Percentiles rank a stretch among this genome's conserved stretches.
Conservation (phyloP, 2,888 invertebrate genomes). For the Julus scandinavius region DNA sequence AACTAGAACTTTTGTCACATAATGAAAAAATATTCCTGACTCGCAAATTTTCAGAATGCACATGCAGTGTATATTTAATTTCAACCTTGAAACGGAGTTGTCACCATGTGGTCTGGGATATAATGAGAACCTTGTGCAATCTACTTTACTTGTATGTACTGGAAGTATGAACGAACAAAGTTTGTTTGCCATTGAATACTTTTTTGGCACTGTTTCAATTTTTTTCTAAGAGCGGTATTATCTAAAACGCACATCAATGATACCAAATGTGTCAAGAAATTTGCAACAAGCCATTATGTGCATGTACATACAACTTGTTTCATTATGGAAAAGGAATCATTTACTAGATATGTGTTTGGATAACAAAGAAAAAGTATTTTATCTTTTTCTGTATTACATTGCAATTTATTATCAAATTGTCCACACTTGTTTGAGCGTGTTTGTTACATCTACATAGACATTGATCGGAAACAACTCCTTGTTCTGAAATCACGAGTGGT, state of each 20-base stretch:
- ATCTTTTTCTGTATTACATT: too few relatives aligned
- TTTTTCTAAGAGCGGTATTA: neutral
- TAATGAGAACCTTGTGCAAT: neutral
- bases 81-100: neutral
- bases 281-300: neutral
- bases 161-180: neutral
- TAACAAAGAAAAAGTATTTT: too few relatives aligned
- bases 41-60: neutral
- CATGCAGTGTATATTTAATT: neutral
- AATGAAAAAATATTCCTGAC: neutral
- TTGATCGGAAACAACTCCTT: neutral
- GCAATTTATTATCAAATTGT: too few relatives aligned
- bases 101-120: neutral
- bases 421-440: too few relatives aligned
- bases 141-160: neutral
- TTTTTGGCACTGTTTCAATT: neutral
- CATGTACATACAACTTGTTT: too few relatives aligned
- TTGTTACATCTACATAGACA: neutral
- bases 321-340: too few relatives aligned
- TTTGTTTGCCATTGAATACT: neutral
- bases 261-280: neutral
- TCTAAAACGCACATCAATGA: neutral
- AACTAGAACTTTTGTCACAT: too few relatives aligned
- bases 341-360: too few relatives aligned
- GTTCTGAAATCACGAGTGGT: neutral